Evolutionary conservation across 1,140 invertebrate species (phyloP), one percentile per base, ranked within the genome.

Genomic region (Drosophila santomea): DNA sequence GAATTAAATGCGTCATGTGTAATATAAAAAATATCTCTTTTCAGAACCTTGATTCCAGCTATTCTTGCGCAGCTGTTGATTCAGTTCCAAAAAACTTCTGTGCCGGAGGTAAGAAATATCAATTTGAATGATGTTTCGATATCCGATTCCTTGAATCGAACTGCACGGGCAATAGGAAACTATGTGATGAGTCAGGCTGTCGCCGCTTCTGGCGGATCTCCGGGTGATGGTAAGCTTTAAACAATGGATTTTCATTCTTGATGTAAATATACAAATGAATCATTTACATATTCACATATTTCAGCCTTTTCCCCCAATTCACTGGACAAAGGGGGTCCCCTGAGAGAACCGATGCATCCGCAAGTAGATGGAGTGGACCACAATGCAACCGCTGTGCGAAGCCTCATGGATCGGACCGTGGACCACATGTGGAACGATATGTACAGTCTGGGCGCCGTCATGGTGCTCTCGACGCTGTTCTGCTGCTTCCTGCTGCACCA

Each of bases 11-110:
- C 17, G 23, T 10, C 15, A 38, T 32, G 0, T 7, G 0, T 10
- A 38, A 8, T 1, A 3, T 4, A 2, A 25, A 25, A 25, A 25
- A 25, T 5, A 25, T 25, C 25, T n/a, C 4, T 6, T 2, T 64
- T 43, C 6, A 93, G 93, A 84, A 89, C 93, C n/a, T 79, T 92
- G 25, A 93, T 93, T 78, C 93, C 93, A 4, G 78, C 93, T n/a
- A 80, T 93, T 6, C 68, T 94, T 35, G 92, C 93, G 7, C 92
- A 92, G 60, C 64, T 94, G 12, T 55, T 93, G 56, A 50, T 92
- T 35, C 91, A 92, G 63, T 92, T 92, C 36, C 91, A 92, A 60
- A 62, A 54, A 38, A n/a, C 4, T 20, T 8, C 36, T 12, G 10
- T 32, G n/a, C 4, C 28, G 12, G 32, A 51, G 14, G 15, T 2